phyloP scores from a whole-genome alignment of 2,888 invertebrate species.

The Lepidonotus clava region DNA sequence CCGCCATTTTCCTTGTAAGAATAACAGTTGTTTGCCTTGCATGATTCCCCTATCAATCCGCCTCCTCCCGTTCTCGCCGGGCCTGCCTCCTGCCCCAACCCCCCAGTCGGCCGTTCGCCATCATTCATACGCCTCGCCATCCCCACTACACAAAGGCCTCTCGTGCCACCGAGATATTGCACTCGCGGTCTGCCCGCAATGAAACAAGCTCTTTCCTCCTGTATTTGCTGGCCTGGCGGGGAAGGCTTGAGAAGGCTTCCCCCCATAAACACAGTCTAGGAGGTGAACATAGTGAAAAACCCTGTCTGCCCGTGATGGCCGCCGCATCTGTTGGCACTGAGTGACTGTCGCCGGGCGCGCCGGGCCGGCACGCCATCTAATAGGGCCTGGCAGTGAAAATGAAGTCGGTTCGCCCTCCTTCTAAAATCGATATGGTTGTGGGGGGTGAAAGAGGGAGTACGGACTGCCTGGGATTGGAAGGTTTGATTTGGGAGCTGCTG shows the following conservation, averaged over 20 bases:
- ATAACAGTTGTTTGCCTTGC: conserved; percentile 17
- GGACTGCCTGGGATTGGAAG: not conserved
- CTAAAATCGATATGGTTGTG: conserved; percentile 29
- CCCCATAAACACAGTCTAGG: not conserved
- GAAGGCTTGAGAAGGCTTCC: too few species aligned
- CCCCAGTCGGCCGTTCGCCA: not conserved
- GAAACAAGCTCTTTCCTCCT: conserved; percentile 14
- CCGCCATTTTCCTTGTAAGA: not conserved
- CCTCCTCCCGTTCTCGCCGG: not conserved
- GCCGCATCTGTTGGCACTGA: not conserved
- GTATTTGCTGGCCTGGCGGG: too few species aligned
- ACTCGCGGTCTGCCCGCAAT: not conserved
- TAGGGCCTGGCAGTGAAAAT: conserved; percentile 28
- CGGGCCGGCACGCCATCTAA: not conserved
- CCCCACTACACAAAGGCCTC: not conserved
- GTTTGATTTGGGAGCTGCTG: conserved; percentile 9
- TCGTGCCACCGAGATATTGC: conserved; percentile 17
- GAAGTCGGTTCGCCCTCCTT: conserved; percentile 1
- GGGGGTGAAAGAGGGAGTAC: not conserved
- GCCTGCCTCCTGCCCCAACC: not conserved
- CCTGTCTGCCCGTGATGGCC: not conserved
- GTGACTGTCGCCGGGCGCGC: not conserved
- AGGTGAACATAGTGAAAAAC: conserved; percentile 7
- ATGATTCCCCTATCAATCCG: not conserved
- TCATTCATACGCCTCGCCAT: not conserved